These are phyloP conservation scores for Liasis olivaceus DNA, from an alignment of 2,797 vertebrate genomes.

Conservation along the genomic window DNA sequence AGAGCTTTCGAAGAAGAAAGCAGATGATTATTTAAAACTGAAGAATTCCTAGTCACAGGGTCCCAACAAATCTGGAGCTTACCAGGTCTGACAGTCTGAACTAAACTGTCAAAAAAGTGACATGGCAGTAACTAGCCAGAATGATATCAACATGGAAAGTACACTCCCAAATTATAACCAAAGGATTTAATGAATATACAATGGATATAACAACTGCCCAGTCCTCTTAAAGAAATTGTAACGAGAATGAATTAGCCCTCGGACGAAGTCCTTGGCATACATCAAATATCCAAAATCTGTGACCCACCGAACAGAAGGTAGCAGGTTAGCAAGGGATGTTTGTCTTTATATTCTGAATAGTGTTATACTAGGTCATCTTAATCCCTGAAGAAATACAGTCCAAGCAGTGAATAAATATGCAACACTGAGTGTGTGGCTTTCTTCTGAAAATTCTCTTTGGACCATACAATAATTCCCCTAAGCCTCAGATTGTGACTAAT, in stretches of 20 bases:
- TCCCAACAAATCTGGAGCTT: background rate
- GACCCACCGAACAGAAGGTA: background rate
- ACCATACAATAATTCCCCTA: background rate
- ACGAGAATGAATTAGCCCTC: background rate
- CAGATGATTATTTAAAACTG: background rate
- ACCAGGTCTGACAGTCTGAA: background rate
- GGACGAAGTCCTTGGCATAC: background rate
- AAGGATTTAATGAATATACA: background rate
- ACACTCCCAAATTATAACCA: background rate
- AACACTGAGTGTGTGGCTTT: background rate
- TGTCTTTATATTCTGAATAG: background rate
- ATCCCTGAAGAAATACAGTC: background rate
- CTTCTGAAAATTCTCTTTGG: background rate
- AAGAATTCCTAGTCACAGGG: background rate
- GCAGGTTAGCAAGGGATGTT: background rate
- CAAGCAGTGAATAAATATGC: background rate
- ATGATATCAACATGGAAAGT: background rate
- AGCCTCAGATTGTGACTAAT: slow-evolving; percentile 9
- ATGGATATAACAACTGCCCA: background rate
- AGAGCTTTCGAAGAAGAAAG: background rate
- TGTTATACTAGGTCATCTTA: background rate
- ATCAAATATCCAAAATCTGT: background rate
- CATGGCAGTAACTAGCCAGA: background rate
- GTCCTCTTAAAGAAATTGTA: background rate
- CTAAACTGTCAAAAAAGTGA: background rate